These are phyloP conservation scores for Tragopan temminckii DNA, from an alignment of 2,797 vertebrate genomes.

Conservation along the genomic window DNA sequence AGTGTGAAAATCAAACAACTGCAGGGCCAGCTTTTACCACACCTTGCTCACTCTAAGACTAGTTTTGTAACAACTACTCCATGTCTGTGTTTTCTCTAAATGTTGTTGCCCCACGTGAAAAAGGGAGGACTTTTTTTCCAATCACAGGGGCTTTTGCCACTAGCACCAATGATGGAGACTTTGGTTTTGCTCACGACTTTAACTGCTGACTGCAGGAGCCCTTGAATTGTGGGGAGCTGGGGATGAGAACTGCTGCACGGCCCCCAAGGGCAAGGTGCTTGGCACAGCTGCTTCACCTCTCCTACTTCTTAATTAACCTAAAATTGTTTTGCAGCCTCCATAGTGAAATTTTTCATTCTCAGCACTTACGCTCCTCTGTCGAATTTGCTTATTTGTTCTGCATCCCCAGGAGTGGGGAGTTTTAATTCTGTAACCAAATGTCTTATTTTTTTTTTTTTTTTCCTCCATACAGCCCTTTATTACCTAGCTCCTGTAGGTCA, in stretches of 20 bases:
- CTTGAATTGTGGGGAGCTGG: background rate
- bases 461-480: background rate
- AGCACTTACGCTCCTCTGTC: background rate
- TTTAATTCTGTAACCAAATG: constrained; percentile 1
- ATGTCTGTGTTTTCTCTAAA: background rate
- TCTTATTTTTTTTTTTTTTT: background rate
- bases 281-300: background rate
- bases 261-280: background rate
- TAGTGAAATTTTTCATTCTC: constrained; percentile 9
- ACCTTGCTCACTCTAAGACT: fast-evolving
- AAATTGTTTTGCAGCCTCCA: background rate
- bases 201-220: background rate
- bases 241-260: background rate
- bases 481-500: background rate
- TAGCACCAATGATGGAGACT: background rate
- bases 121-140: background rate
- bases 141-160: background rate
- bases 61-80: background rate
- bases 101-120: background rate
- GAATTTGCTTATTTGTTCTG: background rate
- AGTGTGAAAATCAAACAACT: constrained; percentile 37
- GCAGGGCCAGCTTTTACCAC: background rate
- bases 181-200: background rate
- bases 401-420: background rate
- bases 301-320: constrained; percentile 16